Base-by-base conservation (phyloP, 2,113 vertebrate species). In the Thinocorus orbignyianus region DNA sequence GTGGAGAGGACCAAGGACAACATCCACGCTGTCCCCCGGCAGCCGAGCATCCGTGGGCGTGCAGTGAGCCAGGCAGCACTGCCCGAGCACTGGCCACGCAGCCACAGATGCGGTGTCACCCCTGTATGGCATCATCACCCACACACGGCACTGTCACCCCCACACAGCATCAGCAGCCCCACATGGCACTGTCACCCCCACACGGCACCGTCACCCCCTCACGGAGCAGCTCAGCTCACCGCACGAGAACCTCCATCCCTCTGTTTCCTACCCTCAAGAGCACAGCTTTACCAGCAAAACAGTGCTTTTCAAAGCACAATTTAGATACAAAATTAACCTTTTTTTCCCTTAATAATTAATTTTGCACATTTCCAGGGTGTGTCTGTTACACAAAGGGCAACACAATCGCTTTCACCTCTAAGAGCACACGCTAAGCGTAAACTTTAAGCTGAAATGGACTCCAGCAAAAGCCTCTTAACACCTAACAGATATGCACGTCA, bases 1-100 rank as follows among this genome's bases (percentile, higher is more conserved):
- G 0, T 1, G 1, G 60, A 41, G 49, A 88, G n/a, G 22, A 30
- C 3, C 49, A 49, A 93, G 57, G 0, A 0, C 54, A 73, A 60
- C 22, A 44, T 17, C 33, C n/a, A 28, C 7, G 1, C 4, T 15
- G 52, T 84, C 73, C 37, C 54, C 42, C 49, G 14, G 70, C 44
- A 44, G 84, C 33, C 0, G 2, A 79, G 39, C 5, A 0, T n/a
- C 11, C 5, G 13, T 60, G 19, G 2, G 20, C 13, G 1, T 6
- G 41, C 37, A 31, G 30, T 1, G 1, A 55, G 35, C 1, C 48
- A 65, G 62, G 41, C 42, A 55, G 39, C 60, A 72, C 76, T 26
- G 8, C 65, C 16, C 57, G 73, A 84, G 60, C 33, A 51, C 30
- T 51, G 24, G 66, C 66, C 66, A n/a, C 0, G 1, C 31, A 58